Evolutionary conservation across 1,140 invertebrate species (phyloP), one percentile per base, ranked within the genome.

Genomic region (Caenorhabditis inopinata): DNA sequence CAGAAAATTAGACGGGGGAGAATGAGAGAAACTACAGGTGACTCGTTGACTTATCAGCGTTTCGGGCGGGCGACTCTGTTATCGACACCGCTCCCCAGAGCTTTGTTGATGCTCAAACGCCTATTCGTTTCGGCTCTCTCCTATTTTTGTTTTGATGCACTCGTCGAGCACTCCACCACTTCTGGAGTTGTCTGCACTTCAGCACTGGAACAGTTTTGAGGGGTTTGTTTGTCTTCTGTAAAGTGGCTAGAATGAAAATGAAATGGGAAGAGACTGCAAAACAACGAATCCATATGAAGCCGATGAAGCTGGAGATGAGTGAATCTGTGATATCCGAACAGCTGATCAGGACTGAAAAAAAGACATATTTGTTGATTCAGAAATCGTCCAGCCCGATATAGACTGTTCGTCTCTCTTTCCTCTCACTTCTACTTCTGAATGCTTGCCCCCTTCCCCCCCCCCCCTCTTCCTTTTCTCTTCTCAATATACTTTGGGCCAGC

Each of bases 401-500:
- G 58, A 68, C 38, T 68, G 58, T 68, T 68, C 58, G 29, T 38
- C 58, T 68, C 38, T 42, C 11, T 68, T 68, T 68, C 58, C 14
- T 68, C 58, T 68, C 58, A 32, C 18, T 58, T 58, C 51, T 58
- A 16, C 27, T 32, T 58, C 51, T 58, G 51, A 58, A 58, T 58
- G 18, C 51, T 58, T 58, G 25, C 51, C 51, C 51, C 51, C 27
- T 58, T 58, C 27, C 27, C 25, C 25, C 35, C 51, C n/a, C n/a
- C 51, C 51, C 51, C 51, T n/a, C 35, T 58, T n/a, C 27, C 25
- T 12, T 38, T 25, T 68, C 32, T 32, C 14, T 53, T 29, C 29
- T 68, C 58, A 68, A 68, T 68, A 68, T 68, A 68, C 58, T 68
- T 68, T 38, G 32, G 32, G 32, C 58, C 29, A 38, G 32, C 58